Evolutionary conservation across 2,888 invertebrate genomes (phyloP), one percentile per base, ranked within the genome.

Genomic region (Bembecia ichneumoniformis): DNA sequence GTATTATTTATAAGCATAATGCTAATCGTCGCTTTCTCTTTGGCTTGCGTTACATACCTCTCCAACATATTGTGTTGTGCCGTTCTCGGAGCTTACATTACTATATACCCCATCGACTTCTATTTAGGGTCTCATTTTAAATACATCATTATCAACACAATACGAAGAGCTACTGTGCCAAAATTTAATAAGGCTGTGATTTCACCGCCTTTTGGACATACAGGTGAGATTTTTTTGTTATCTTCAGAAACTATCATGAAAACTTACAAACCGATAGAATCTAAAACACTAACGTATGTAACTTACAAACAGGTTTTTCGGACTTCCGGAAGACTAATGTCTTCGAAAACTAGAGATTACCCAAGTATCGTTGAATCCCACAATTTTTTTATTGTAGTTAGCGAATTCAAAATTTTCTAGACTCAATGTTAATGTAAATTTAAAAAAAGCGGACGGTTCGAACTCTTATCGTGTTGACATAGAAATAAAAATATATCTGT

Each of bases 61-160:
- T 88, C 90, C 0, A 91, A 90, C 64, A 89, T 92, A n/a, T 56
- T 93, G 2, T 89, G 89, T 49, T 91, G 91, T 58, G 84, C 90
- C 3, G 65, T 93, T 11, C 71, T 94, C 34, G 93, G 93, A 46
- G 84, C 91, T 9, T 93, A 90, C 68, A 84, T 90, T 20, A 67
- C 89, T 10, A 77, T 91, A 45, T 74, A 90, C 54, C 87, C 92
- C 40, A 66, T 93, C 10, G 93, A 93, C 74, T 89, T 90, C 62
- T 92, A 89, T 60, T 55, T 89, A 53, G 91, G 91, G 17, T 89
- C 91, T 34, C 90, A 89, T 73, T 72, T 94, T 57, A 91, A 91
- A 59, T 93, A 91, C 64, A 91, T 94, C 35, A 59, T 93, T 1
- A 80, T 93, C 15, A 93, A 93, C 62, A 82, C 89, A 0, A 67